Conservation (phyloP, 2,113 vertebrate species). For the Sitta europaea region DNA sequence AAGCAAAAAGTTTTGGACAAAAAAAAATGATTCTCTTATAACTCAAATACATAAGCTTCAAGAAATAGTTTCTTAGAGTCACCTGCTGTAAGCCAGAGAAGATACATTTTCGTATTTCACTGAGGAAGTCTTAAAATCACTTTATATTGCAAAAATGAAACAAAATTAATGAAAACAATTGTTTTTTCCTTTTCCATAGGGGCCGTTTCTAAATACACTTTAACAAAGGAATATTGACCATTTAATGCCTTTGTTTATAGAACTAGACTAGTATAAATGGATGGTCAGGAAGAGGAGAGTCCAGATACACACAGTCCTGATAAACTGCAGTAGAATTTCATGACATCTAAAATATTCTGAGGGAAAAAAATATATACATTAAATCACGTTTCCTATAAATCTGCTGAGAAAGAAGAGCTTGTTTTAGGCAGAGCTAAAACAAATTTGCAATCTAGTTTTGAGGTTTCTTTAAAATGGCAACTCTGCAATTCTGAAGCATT, state of each 20-base stretch:
- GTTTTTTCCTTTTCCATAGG: background rate
- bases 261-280: background rate
- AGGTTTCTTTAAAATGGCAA: slow-evolving; percentile 21
- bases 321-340: background rate
- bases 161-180: background rate
- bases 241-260: background rate
- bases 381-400: background rate
- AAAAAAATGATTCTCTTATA: background rate
- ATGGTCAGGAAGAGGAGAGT: background rate
- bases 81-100: background rate
- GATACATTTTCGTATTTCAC: background rate
- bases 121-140: background rate
- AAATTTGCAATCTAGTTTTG: background rate
- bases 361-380: background rate
- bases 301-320: background rate
- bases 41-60: background rate
- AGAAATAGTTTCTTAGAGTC: background rate
- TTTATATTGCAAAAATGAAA: background rate
- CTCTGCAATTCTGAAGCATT: slow-evolving; percentile 49
- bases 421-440: slow-evolving; percentile 27
- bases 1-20: background rate
- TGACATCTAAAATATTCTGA: background rate
- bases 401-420: background rate
- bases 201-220: background rate
- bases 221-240: background rate